Evolutionary conservation across 2,888 invertebrate genomes (phyloP).

Genomic region (Helicoverpa assulta): DNA sequence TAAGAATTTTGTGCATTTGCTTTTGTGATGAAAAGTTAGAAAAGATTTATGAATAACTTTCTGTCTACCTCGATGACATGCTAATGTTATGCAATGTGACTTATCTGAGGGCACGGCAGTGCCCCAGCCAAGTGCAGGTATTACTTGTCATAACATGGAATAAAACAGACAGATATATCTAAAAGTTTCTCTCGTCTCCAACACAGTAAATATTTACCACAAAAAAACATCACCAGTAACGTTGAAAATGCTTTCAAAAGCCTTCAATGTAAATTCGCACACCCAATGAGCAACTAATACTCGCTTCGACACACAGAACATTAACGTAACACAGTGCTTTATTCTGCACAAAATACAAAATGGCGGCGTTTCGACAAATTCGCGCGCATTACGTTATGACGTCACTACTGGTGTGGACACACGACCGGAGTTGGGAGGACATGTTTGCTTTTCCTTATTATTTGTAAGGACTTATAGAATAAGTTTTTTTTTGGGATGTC

Average conservation of each 20-base stretch:
- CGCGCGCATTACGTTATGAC: constrained; percentile 57
- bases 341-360: constrained; percentile 62
- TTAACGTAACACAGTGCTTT: constrained; percentile 53
- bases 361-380: constrained; percentile 63
- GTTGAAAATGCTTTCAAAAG: constrained; percentile 10
- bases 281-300: constrained; percentile 47
- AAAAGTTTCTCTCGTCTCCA: background rate
- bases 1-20: background rate
- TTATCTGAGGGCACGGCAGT: too few species aligned
- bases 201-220: background rate
- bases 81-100: background rate
- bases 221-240: constrained; percentile 13
- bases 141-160: too few species aligned
- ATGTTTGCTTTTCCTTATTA: constrained; percentile 8
- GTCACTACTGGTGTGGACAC: constrained; percentile 51
- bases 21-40: background rate
- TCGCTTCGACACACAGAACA: constrained; percentile 32
- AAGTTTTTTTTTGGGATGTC: constrained; percentile 4
- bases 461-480: constrained; percentile 23
- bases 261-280: constrained; percentile 11
- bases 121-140: too few species aligned
- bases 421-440: constrained; percentile 18
- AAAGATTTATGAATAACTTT: background rate
- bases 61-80: background rate
- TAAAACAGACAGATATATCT: background rate